A percentile compares a stretch with the other conserved stretches of the same genome.
Conservation (phyloP, 1,140 invertebrate species). For the Copidosoma floridanum region DNA sequence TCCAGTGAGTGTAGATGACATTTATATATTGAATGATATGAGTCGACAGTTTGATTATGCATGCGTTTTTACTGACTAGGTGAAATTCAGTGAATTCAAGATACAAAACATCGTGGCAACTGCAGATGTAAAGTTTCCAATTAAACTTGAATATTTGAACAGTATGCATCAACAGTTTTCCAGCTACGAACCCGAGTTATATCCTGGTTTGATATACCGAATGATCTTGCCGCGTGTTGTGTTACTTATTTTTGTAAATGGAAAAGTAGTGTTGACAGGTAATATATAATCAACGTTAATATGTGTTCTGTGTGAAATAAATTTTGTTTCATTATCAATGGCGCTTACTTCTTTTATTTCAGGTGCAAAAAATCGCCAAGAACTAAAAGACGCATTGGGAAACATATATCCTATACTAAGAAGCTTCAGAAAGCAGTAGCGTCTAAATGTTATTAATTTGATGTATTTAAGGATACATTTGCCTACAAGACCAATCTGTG, state of each 20-base stretch:
- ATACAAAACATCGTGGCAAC: slow-evolving; percentile 99
- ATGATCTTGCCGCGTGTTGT: slow-evolving; percentile 96
- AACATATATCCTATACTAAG: slow-evolving; percentile 96
- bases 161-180: slow-evolving; percentile 92
- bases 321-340: slow-evolving; percentile 8
- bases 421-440: slow-evolving; percentile 85
- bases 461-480: too few relatives aligned
- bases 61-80: slow-evolving; percentile 60
- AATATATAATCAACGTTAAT: slow-evolving; percentile 28
- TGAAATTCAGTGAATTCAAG: slow-evolving; percentile 95
- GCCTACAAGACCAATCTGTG: too few relatives aligned
- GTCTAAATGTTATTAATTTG: slow-evolving; percentile 1
- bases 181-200: slow-evolving; percentile 85
- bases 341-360: slow-evolving; percentile 46
- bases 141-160: slow-evolving; percentile 92
- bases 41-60: too few relatives aligned
- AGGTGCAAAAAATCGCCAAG: slow-evolving; percentile 90
- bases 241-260: slow-evolving; percentile 95
- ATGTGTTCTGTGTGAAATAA: slow-evolving; percentile 10
- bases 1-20: slow-evolving; percentile 76
- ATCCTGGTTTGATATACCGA: slow-evolving; percentile 95
- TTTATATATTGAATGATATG: too few relatives aligned
- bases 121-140: slow-evolving; percentile 96
- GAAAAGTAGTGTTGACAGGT: slow-evolving; percentile 95
- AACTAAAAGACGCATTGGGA: slow-evolving; percentile 93